Percentiles rank a stretch among this genome's conserved stretches.
Conservation (phyloP, 2,113 vertebrate species). For the Larimichthys polyactis region DNA sequence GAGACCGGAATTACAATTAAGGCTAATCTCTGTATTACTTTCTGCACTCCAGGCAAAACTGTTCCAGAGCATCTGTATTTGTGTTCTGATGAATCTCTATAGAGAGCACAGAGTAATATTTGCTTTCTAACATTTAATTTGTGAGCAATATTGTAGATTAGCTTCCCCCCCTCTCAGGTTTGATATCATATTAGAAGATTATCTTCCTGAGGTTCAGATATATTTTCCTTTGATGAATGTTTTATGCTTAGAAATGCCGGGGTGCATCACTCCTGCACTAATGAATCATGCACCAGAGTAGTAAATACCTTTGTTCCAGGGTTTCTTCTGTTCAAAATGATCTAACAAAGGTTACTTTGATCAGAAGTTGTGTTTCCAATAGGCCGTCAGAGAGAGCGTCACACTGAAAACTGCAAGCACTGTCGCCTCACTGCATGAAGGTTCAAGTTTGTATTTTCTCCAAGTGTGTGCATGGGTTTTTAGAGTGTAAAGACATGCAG, state of each 20-base stretch:
- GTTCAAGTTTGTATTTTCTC: too few relatives aligned
- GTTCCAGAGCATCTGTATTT: constrained; percentile 43
- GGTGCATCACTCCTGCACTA: not conserved
- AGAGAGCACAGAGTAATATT: constrained; percentile 36
- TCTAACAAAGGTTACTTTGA: not conserved
- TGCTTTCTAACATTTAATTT: constrained; percentile 52
- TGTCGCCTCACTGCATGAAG: too few relatives aligned
- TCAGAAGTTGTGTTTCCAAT: not conserved
- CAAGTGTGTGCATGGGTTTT: too few relatives aligned
- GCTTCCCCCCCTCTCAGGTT: constrained; percentile 17
- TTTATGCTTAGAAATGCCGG: constrained; percentile 1
- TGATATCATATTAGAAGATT: constrained; percentile 26
- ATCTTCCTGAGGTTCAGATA: constrained; percentile 11
- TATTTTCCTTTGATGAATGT: constrained; percentile 23
- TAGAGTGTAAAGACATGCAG: too few relatives aligned
- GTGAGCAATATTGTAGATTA: constrained; percentile 29
- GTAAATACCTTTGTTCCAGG: not conserved
- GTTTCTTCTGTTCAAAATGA: not conserved
- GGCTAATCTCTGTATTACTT: constrained; percentile 59
- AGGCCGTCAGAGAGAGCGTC: not conserved
- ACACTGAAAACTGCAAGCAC: too few relatives aligned
- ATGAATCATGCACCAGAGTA: too few relatives aligned
- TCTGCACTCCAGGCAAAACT: constrained; percentile 58
- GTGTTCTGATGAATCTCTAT: constrained; percentile 34
- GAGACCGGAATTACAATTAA: constrained; percentile 71